A percentile compares a stretch with the other conserved stretches of the same genome.
These are phyloP conservation scores for Petroica traversi DNA, from an alignment of 2,113 vertebrate species.

Conservation along the genomic window DNA sequence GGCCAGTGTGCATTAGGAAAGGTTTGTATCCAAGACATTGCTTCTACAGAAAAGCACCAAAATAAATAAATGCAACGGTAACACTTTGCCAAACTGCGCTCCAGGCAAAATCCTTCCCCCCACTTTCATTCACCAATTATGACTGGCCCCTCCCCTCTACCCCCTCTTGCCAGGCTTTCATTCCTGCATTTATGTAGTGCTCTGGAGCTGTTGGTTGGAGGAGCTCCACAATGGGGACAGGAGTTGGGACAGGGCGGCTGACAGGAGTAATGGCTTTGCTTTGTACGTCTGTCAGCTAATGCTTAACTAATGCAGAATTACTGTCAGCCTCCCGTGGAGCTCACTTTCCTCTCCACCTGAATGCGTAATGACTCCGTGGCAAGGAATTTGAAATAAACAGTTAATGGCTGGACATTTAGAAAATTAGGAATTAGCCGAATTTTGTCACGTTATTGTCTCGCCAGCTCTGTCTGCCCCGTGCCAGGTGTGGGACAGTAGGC, in stretches of 20 bases:
- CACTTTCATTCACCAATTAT: background rate
- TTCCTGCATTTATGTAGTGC: background rate
- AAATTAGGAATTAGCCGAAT: background rate
- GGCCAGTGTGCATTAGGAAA: background rate
- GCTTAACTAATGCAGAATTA: constrained; percentile 68
- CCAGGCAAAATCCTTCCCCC: background rate
- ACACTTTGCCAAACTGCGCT: background rate
- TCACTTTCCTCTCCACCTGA: constrained; percentile 62
- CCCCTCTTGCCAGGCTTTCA: background rate
- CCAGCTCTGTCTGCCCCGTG: background rate
- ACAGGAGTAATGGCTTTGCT: constrained; percentile 60
- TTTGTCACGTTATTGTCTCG: background rate
- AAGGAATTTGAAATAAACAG: constrained; percentile 32
- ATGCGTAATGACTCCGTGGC: constrained; percentile 51
- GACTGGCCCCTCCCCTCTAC: background rate
- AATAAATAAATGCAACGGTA: background rate
- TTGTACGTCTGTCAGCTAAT: constrained; percentile 67
- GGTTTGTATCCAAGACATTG: background rate
- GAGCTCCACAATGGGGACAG: constrained; percentile 30
- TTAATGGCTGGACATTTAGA: constrained; percentile 7
- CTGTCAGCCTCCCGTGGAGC: constrained; percentile 54
- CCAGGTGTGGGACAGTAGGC: background rate
- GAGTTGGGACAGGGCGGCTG: constrained; percentile 24
- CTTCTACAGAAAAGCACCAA: background rate
- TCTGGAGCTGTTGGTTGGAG: constrained; percentile 23